Evolutionary conservation across 2,888 invertebrate species (phyloP), one percentile per base, ranked within the genome.

Genomic region (Auanema freiburgensis): DNA sequence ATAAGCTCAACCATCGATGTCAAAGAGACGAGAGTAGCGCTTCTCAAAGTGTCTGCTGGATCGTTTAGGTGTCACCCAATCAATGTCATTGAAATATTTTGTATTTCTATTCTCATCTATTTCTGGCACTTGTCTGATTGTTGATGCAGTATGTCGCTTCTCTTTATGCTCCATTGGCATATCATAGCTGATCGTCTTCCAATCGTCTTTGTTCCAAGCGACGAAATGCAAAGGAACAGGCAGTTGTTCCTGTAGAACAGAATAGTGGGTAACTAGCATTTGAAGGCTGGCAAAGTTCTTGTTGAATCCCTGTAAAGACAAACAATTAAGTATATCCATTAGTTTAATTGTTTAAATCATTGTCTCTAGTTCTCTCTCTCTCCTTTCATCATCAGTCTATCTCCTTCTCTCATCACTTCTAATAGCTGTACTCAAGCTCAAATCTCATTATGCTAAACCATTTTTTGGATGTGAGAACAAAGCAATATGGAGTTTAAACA

Each of bases 181-280:
- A 33, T 33, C 33, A 33, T 33, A 33, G 33, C 4, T 33, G 33
- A 33, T 21, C 4, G 55, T 21, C 12, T 65, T 67, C 65, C 71
- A 73, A 33, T 67, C 67, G 8, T 57, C 59, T 51, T 67, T 67
- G 33, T 71, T 64, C 73, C 73, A 73, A 42, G 71, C 63, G 44
- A 71, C 71, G 43, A 73, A 73, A 44, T 58, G 59, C 40, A 73
- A 59, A 1, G 67, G 65, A 52, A 68, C 65, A 10, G 73, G 73
- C 24, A 73, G 66, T 57, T 66, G 62, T 50, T 71, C 69, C 33
- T 61, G 65, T n/a, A 71, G 53, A 33, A 73, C 73, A 33, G 73
- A 73, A 49, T 73, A 66, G 58, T 73, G 71, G 11, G 73, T 73
- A 16, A 73, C 65, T 56, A 73, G 65, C 69, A 71, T 73, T 61